These are phyloP conservation scores for Rhagium mordax DNA, from an alignment of 2,888 invertebrate species.

Conservation along the genomic window DNA sequence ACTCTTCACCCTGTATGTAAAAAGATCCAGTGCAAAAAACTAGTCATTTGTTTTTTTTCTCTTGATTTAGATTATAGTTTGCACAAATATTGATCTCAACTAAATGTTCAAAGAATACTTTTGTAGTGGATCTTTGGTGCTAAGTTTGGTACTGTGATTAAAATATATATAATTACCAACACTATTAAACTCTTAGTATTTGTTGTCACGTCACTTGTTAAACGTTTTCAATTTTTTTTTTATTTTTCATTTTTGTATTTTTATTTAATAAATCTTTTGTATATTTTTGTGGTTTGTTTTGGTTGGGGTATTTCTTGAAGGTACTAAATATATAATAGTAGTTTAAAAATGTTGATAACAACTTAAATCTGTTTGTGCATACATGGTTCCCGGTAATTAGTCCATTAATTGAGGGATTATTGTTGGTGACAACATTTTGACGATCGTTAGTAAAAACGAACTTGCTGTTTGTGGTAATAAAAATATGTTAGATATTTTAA, in stretches of 20 bases:
- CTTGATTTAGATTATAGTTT: neutral
- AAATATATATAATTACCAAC: constrained; percentile 1
- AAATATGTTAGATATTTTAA: no score
- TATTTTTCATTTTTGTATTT: neutral
- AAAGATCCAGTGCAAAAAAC: neutral
- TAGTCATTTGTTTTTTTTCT: no score
- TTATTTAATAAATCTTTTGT: neutral
- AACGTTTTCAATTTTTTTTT: neutral
- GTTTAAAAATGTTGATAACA: neutral
- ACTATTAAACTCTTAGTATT: neutral
- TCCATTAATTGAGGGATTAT: neutral
- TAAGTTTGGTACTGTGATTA: neutral
- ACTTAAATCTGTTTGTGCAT: neutral
- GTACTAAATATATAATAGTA: neutral
- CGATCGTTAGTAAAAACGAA: neutral
- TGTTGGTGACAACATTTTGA: neutral
- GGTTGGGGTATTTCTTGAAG: constrained; percentile 9
- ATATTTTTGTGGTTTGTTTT: constrained; percentile 27
- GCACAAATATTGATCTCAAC: neutral
- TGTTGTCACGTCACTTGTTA: neutral
- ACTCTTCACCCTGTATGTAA: neutral
- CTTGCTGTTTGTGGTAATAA: no score
- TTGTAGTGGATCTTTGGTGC: neutral
- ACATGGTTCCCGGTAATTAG: neutral
- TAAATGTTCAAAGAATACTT: neutral